These are phyloP conservation scores for Acanthurus lineatus DNA, from an alignment of 2,797 vertebrate species.

Conservation along the genomic window DNA sequence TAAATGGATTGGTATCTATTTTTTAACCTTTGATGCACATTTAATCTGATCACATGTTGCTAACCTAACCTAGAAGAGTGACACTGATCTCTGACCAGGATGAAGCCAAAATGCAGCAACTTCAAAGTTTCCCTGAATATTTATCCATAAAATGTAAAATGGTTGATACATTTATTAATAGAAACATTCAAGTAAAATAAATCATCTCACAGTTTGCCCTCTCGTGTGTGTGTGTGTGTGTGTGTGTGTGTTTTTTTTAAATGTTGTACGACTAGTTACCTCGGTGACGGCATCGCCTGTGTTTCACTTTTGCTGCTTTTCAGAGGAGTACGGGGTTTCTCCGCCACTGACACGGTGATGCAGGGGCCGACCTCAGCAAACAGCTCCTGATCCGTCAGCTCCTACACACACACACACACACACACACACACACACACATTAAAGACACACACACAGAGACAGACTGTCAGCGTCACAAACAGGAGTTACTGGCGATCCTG, in stretches of 20 bases:
- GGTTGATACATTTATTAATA: too few species aligned
- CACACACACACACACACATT: slow-evolving; percentile 36
- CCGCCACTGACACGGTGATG: slow-evolving; percentile 87
- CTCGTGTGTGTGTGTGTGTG: too few species aligned
- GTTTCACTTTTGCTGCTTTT: slow-evolving; percentile 88
- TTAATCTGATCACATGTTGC: too few species aligned
- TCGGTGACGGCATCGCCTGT: slow-evolving; percentile 88
- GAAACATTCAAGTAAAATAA: too few species aligned
- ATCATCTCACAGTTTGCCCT: neutral
- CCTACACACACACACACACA: slow-evolving; percentile 76
- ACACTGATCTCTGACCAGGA: too few species aligned
- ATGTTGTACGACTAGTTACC: slow-evolving; percentile 73
- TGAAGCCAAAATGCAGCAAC: too few species aligned
- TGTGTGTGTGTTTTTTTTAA: neutral
- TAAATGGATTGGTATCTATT: too few species aligned
- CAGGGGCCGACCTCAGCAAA: slow-evolving; percentile 85
- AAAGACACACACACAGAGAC: slow-evolving; percentile 39
- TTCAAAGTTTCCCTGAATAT: too few species aligned
- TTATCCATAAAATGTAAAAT: too few species aligned
- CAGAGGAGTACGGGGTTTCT: slow-evolving; percentile 91
- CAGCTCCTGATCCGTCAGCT: slow-evolving; percentile 88
- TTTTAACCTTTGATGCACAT: too few species aligned
- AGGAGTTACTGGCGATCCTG: slow-evolving; percentile 11
- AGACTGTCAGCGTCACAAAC: slow-evolving; percentile 33
- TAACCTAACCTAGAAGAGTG: too few species aligned